These are phyloP conservation scores for Sapayoa aenigma DNA, from an alignment of 2,113 vertebrate genomes.

Conservation along the genomic window DNA sequence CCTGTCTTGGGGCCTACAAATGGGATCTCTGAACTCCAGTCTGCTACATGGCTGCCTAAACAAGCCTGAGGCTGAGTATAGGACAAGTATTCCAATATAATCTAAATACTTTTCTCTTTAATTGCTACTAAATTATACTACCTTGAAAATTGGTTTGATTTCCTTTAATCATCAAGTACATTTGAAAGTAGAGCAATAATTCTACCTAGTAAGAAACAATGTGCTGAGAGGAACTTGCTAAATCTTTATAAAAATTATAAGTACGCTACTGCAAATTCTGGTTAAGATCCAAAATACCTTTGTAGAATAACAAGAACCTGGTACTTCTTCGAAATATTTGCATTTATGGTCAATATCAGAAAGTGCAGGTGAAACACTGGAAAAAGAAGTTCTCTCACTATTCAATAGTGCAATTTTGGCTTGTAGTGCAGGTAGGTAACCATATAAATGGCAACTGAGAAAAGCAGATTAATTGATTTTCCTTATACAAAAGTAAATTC, in stretches of 20 bases:
- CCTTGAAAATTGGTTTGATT: background rate
- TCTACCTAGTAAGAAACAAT: background rate
- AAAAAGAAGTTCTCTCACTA: background rate
- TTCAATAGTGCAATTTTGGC: background rate
- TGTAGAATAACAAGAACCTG: background rate
- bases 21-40: background rate
- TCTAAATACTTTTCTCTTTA: background rate
- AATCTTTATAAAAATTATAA: background rate
- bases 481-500: background rate
- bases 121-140: background rate
- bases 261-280: background rate
- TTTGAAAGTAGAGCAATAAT: background rate
- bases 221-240: background rate
- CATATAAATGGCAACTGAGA: background rate
- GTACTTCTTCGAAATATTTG: background rate
- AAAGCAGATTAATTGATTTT: background rate
- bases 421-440: background rate
- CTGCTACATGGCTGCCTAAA: background rate
- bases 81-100: background rate
- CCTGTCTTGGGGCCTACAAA: background rate
- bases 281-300: background rate
- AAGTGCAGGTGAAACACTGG: background rate
- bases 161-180: background rate
- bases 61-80: background rate
- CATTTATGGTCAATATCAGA: background rate